Evolutionary conservation across 2,888 invertebrate species (phyloP), one percentile per base, ranked within the genome.

Genomic region (Carabus problematicus): DNA sequence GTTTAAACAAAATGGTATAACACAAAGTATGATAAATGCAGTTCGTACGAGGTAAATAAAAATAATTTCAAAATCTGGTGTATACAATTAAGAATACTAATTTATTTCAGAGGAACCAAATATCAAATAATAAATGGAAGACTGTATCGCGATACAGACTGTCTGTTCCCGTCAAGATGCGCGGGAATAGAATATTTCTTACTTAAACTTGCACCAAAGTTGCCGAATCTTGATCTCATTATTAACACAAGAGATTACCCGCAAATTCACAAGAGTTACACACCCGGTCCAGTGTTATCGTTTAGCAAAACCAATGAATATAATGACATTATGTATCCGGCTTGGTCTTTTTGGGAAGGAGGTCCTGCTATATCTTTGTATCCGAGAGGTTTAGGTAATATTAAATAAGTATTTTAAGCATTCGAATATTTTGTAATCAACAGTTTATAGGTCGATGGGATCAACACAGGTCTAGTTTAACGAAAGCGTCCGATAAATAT

Each of bases 311-410:
- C 92, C 0, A 77, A 80, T 49, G 90, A 94, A 42, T 93, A 94
- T 81, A 86, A 86, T 80, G 98, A 98, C 79, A 95, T 98, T 71
- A 93, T 93, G 89, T 94, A 93, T 80, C 98, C 98, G 0, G 94
- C 97, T 0, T 98, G 98, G 98, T 91, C 95, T 47, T 98, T 98
- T 82, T 97, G 97, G 97, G 95, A 95, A 82, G 98, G 98, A 29
- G 98, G 98, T 0, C 98, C 98, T 11, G 97, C 98, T 0, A 97
- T 98, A 74, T 89, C 91, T 43, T 83, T 97, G 8, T 97, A 97
- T 83, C 98, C 98, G 0, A 91, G 89, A 64, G 98, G 98, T 16
- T 88, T 98, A 72, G 82, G 82, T 80, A 74, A 74, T 55, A 43
- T 42, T 49, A 19, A 19, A 39, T 3, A 47, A 58, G 11, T 41